These are phyloP conservation scores for Philopotamus ludificatus DNA, from an alignment of 1,140 invertebrate genomes.

Conservation along the genomic window DNA sequence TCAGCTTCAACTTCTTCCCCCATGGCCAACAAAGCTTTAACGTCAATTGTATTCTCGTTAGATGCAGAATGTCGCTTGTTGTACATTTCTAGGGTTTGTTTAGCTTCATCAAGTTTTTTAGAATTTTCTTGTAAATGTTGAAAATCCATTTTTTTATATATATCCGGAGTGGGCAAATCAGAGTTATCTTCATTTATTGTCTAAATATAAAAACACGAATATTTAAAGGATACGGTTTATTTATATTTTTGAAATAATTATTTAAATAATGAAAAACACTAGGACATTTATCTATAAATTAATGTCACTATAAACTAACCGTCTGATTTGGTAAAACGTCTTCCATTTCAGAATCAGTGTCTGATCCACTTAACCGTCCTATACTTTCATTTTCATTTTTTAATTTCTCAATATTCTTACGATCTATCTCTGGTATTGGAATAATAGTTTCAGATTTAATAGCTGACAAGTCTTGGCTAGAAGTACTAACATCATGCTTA, in stretches of 20 bases:
- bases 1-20: slow-evolving; percentile 46
- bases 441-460: too few species aligned
- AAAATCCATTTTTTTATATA: slow-evolving; percentile 29
- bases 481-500: too few species aligned
- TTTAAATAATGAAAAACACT: too few species aligned
- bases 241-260: too few species aligned
- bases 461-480: too few species aligned
- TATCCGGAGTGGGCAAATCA: background rate
- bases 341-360: slow-evolving; percentile 45
- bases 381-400: slow-evolving; percentile 28
- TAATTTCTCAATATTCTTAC: background rate
- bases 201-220: background rate
- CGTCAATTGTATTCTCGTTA: slow-evolving; percentile 40
- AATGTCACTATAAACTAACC: too few species aligned
- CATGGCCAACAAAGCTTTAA: slow-evolving; percentile 51
- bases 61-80: slow-evolving; percentile 30
- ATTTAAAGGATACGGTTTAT: too few species aligned
- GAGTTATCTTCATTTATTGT: background rate
- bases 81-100: slow-evolving; percentile 43
- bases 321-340: slow-evolving; percentile 19
- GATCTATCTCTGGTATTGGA: background rate
- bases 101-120: slow-evolving; percentile 46
- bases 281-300: too few species aligned
- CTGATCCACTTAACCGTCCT: slow-evolving; percentile 43
- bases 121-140: slow-evolving; percentile 31